Evolutionary conservation across 1,140 invertebrate genomes (phyloP), one percentile per base, ranked within the genome.

Genomic region (Matsumurasca onukii): DNA sequence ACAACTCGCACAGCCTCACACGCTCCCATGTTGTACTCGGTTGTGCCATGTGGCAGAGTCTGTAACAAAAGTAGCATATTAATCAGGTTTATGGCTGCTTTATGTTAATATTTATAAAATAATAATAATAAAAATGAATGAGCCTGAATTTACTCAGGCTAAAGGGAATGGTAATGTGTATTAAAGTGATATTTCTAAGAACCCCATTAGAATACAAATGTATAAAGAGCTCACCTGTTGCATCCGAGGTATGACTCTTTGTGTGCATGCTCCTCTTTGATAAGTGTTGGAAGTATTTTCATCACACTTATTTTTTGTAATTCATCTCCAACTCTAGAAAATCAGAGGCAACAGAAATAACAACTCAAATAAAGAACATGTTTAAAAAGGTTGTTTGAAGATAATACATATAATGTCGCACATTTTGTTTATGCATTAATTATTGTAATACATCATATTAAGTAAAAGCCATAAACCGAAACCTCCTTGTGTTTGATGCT

Each of bases 11-110:
- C 89, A 48, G 85, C 84, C 30, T 81, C 80, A 45, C 86, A 84
- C 25, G 86, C 84, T 52, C 85, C 85, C 72, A 88, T 77, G 73
- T 89, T 86, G 79, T 88, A 87, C 75, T 89, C 88, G 49, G 83
- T 79, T 67, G 87, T 85, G 39, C 86, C 84, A 74, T 82, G 82
- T 70, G 85, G 83, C 69, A 89, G 77, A 69, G 85, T 84, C 73
- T 85, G 81, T 22, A 72, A 71, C 1, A 66, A 31, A 30, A 68
- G 3, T 51, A n/a, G n/a, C n/a, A n/a, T n/a, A n/a, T n/a, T 52
- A 1, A 17, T 12, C 29, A n/a, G n/a, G n/a, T n/a, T n/a, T n/a
- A n/a, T n/a, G n/a, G n/a, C n/a, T n/a, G n/a, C n/a, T n/a, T n/a
- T n/a, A n/a, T n/a, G n/a, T n/a, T n/a, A n/a, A n/a, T n/a, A n/a